Base-by-base conservation (phyloP, 2,797 vertebrate species). In the Arctocebus calabarensis region DNA sequence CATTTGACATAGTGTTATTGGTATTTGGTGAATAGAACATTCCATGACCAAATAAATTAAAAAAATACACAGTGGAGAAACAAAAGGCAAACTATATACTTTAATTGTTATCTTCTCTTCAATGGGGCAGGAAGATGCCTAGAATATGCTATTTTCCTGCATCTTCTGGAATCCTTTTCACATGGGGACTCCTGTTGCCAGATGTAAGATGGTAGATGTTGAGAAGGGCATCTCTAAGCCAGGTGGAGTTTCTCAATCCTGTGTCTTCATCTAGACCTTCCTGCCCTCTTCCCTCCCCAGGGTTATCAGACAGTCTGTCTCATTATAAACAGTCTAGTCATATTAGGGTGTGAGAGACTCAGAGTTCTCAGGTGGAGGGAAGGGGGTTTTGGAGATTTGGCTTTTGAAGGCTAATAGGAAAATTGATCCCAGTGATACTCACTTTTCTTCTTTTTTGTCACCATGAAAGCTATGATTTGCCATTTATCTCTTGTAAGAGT, bases 381-480 rank as follows among this genome's bases (percentile, higher is more conserved):
- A 62, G 23, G 20, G 2, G 29, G 37, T 37, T 0, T 14, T 29
- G 43, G n/a, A 25, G 52, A 85, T 43, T 71, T 57, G n/a, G 32
- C 84, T 84, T 75, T 85, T 25, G 34, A 64, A 62, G 52, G 37
- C 37, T 20, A 25, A 55, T 61, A 70, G 89, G n/a, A 40, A 40
- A 55, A 62, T 20, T 19, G 77, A 84, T 37, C 61, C n/a, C n/a
- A 70, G n/a, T 17, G 37, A 17, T 1, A 2, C 5, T 74, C 20
- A 4, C 12, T 34, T 66, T 45, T 40, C 45, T 13, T 83, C 40
- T 74, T 32, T 95, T 64, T 73, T 48, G 61, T 90, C 45, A 19
- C 59, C 75, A 95, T 84, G 81, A 68, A 87, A 94, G 91, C 74
- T 34, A 61, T 32, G 43, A 66, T 64, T 68, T 82, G 71, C 64